Conservation (phyloP, 2,113 vertebrate genomes). For the Nothoprocta pentlandii region DNA sequence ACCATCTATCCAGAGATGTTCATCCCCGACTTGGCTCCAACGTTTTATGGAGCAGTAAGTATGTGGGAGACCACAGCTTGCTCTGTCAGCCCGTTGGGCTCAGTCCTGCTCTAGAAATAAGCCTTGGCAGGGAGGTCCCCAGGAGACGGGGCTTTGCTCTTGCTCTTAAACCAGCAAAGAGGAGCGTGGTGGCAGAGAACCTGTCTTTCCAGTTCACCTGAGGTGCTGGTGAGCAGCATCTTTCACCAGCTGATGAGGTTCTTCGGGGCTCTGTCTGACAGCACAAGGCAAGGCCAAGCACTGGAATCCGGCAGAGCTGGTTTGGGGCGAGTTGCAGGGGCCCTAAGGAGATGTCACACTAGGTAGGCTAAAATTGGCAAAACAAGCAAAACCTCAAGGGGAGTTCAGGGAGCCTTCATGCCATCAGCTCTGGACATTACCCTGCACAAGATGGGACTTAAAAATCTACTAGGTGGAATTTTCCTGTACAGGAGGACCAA, state of each 20-base stretch:
- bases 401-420: not conserved
- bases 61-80: rapidly evolving
- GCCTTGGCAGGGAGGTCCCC: rapidly evolving
- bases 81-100: not conserved
- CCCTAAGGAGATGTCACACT: rapidly evolving
- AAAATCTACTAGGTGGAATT: not conserved
- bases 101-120: rapidly evolving
- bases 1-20: constrained; percentile 94
- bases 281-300: not conserved
- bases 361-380: not conserved
- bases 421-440: rapidly evolving
- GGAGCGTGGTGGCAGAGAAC: not conserved
- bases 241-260: rapidly evolving
- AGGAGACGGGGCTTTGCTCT: rapidly evolving
- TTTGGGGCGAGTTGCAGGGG: not conserved
- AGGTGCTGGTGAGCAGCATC: not conserved
- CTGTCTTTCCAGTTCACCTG: not conserved
- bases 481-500: not conserved
- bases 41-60: constrained; percentile 89
- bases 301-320: constrained; percentile 48
- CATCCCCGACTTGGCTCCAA: constrained; percentile 88
- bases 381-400: not conserved
- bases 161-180: rapidly evolving
- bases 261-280: not conserved
- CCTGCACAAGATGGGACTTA: rapidly evolving